Evolutionary conservation across 1,140 invertebrate genomes (phyloP).

Genomic region (Drosophila insularis): DNA sequence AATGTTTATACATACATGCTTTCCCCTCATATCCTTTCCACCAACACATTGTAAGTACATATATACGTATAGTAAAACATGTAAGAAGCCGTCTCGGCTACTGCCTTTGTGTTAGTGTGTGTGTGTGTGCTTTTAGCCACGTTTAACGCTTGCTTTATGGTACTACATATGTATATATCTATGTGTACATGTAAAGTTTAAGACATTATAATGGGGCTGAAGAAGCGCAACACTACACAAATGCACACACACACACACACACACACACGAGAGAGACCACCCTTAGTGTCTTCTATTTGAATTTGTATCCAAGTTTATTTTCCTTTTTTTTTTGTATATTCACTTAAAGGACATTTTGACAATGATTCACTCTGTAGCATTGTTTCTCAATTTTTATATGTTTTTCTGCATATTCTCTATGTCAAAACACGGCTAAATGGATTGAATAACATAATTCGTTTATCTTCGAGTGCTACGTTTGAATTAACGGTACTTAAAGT

Average conservation of each 20-base stretch:
- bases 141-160: constrained; percentile 60
- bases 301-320: constrained; percentile 26
- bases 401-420: not conserved
- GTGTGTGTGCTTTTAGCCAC: constrained; percentile 31
- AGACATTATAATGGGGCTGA: constrained; percentile 33
- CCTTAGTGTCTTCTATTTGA: not conserved
- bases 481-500: no score
- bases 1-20: constrained; percentile 45
- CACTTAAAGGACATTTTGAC: constrained; percentile 54
- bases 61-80: constrained; percentile 26
- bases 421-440: not conserved
- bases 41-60: constrained; percentile 16
- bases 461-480: no score
- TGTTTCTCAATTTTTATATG: not conserved
- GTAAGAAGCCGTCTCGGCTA: constrained; percentile 1
- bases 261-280: constrained; percentile 13
- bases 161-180: constrained; percentile 24
- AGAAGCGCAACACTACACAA: constrained; percentile 43
- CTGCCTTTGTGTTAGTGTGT: constrained; percentile 1
- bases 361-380: constrained; percentile 45
- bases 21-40: no score
- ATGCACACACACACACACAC: constrained; percentile 39
- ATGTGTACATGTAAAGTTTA: constrained; percentile 51
- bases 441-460: no score
- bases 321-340: constrained; percentile 42